Percentiles rank a stretch among this genome's conserved stretches.
Conservation (phyloP, 2,113 vertebrate species). For the Hyla sarda region DNA sequence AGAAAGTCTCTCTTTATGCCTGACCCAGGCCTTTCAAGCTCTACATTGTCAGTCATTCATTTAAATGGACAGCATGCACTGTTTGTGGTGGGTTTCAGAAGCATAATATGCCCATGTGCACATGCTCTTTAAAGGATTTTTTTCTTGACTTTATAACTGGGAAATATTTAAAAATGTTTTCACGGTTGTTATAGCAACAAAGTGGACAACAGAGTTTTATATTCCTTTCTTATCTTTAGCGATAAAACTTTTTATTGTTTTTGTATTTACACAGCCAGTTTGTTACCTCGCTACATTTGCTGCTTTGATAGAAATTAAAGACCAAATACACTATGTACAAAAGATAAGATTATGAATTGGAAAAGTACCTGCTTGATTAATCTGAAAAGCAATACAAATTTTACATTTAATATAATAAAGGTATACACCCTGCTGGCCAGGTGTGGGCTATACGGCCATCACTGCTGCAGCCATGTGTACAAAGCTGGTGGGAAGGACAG, state of each 20-base stretch:
- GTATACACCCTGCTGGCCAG: not conserved
- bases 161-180: conserved; percentile 29
- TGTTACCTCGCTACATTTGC: not conserved
- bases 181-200: conserved; percentile 5
- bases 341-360: conserved; percentile 18
- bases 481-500: no score
- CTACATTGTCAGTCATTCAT: no score
- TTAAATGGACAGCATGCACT: no score
- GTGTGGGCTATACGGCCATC: no score
- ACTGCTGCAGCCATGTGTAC: no score
- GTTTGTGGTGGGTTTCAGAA: no score
- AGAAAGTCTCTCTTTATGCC: no score
- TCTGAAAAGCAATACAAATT: no score
- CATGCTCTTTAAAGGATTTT: not conserved
- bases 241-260: conserved; percentile 24
- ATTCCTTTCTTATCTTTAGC: conserved; percentile 9
- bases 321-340: not conserved
- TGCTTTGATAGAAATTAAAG: not conserved
- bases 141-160: not conserved
- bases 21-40: no score
- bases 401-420: no score
- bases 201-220: conserved; percentile 15
- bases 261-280: not conserved
- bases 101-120: no score
- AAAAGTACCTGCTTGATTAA: not conserved